Conservation (phyloP, 2,888 invertebrate genomes). For the Rhogogaster chlorosoma region DNA sequence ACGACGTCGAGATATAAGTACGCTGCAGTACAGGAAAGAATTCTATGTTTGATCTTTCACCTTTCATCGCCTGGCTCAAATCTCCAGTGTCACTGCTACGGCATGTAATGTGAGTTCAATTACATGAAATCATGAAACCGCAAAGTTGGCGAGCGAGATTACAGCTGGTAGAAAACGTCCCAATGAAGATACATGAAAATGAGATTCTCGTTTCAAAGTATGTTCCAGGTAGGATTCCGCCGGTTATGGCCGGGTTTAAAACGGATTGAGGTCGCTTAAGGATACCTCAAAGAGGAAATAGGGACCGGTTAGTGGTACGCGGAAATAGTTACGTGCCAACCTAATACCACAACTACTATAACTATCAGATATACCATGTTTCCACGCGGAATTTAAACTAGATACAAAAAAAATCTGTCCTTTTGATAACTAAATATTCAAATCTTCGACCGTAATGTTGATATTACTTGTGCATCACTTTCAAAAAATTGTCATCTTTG, state of each 20-base stretch:
- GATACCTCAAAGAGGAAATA: conserved; percentile 40
- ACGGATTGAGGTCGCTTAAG: conserved; percentile 47
- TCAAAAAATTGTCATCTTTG: not conserved
- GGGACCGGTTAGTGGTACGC: conserved; percentile 36
- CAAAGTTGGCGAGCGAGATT: conserved; percentile 43
- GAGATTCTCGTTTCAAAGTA: conserved; percentile 45
- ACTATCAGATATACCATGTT: not conserved
- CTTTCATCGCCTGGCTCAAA: conserved; percentile 6
- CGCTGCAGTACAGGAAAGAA: not conserved
- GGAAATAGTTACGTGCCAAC: conserved; percentile 18
- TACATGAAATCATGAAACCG: conserved; percentile 44
- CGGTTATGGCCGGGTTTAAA: conserved; percentile 37
- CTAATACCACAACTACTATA: not conserved
- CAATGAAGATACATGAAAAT: conserved; percentile 46
- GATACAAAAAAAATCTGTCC: not conserved
- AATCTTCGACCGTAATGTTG: not conserved
- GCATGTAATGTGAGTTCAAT: conserved; percentile 39
- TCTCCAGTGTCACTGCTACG: conserved; percentile 20
- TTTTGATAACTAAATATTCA: not conserved
- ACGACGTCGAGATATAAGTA: not conserved
- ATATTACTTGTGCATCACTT: not conserved
- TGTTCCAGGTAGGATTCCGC: conserved; percentile 38
- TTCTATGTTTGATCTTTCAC: conserved; percentile 27
- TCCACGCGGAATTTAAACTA: not conserved
- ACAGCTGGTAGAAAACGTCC: conserved; percentile 36